Percentiles rank a stretch among this genome's conserved stretches.
Evolutionary conservation across 1,140 invertebrate species (phyloP).

Genomic region (Aporrectodea caliginosa): DNA sequence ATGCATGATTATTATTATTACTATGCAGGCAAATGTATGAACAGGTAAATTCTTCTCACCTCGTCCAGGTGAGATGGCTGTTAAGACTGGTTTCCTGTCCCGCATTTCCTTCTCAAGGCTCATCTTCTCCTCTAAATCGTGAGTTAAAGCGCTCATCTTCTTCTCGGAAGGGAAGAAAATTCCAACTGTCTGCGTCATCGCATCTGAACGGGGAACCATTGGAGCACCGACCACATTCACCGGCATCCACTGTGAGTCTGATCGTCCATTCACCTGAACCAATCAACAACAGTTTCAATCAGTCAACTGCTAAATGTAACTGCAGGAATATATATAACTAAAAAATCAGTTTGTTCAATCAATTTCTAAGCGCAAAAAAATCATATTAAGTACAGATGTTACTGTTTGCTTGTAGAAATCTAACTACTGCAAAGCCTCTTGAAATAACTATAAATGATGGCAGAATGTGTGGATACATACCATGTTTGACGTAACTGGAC

Average conservation of each 20-base stretch:
- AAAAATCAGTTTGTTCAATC: no score
- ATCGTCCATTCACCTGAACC: neutral
- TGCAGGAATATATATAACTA: no score
- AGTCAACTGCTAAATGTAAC: no score
- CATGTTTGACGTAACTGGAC: no score
- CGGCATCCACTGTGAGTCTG: neutral
- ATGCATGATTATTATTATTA: no score
- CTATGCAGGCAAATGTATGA: no score
- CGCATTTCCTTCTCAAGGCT: conserved; percentile 35
- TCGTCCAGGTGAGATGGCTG: conserved; percentile 55
- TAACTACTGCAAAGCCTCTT: no score
- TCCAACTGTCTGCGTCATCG: conserved; percentile 53
- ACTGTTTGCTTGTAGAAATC: no score
- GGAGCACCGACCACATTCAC: neutral
- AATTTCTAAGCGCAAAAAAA: no score
- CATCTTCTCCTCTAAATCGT: conserved; percentile 34
- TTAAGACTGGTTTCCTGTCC: conserved; percentile 50
- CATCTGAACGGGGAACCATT: conserved; percentile 32
- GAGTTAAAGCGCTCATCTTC: conserved; percentile 44
- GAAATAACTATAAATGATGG: no score
- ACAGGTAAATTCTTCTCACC: conserved; percentile 37
- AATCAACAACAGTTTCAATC: neutral
- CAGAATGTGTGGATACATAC: no score
- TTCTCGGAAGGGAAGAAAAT: conserved; percentile 54
- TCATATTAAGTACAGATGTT: no score